Evolutionary conservation across 1,140 invertebrate genomes (phyloP), one percentile per base, ranked within the genome.

Genomic region (Cataglyphis hispanica): DNA sequence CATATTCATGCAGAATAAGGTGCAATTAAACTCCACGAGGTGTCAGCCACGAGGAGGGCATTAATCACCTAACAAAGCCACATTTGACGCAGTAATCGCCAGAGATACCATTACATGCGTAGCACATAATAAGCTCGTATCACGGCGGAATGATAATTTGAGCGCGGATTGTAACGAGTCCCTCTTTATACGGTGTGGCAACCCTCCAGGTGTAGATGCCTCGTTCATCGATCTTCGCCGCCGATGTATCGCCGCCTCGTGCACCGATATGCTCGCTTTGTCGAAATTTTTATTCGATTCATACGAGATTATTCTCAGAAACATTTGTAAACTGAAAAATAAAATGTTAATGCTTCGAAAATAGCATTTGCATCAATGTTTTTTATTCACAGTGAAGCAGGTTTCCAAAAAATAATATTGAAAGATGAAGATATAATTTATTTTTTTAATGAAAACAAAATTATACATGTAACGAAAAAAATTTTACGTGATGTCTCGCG

Each of bases 1-100:
- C 94, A 95, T 95, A 95, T 95, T 95, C 94, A 95, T 95, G 93
- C 89, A 83, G 93, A 94, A 94, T 94, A 94, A 94, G 94, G 94
- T 94, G 93, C 94, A 95, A 95, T 95, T 95, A 95, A 95, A 95
- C 91, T 93, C 88, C 84, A 92, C 91, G 93, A 95, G 94, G 94
- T 95, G 94, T 95, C 94, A 94, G 94, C 91, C 85, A 92, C 93
- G 90, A 87, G 89, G 89, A 90, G 92, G 91, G 92, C 94, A 95
- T 95, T 95, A 95, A 94, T 94, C 94, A 95, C 92, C 86, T 91
- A 92, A 94, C 93, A 94, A 94, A 94, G 94, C 93, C 91, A 94
- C 92, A 93, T 93, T 94, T 93, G 93, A 93, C 92, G 93, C 91
- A 91, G 91, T 93, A 93, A 94, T 91, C 92, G 92, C 91, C 78